phyloP scores from a whole-genome alignment of 2,113 vertebrate species.

The Diadophis punctatus region DNA sequence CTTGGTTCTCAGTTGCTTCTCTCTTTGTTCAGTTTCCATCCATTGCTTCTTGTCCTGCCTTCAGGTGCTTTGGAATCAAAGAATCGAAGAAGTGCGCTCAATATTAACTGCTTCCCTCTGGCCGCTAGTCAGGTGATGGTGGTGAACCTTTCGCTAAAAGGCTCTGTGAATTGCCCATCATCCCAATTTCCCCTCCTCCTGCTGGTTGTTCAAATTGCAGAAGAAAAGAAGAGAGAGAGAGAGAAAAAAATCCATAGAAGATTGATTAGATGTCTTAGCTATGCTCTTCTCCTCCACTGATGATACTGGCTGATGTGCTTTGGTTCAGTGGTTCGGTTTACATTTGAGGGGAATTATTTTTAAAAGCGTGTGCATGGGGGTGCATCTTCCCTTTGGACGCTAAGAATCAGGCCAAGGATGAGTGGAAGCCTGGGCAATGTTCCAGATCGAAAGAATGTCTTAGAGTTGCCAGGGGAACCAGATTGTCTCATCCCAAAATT shows the following conservation, averaged over 20 bases:
- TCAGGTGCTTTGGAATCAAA: background rate
- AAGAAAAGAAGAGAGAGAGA: constrained; percentile 30
- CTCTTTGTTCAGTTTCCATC: background rate
- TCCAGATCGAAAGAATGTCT: too few species aligned
- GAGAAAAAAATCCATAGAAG: constrained; percentile 40
- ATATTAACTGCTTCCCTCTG: background rate
- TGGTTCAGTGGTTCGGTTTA: background rate
- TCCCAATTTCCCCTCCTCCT: constrained; percentile 11
- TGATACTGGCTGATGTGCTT: constrained; percentile 42
- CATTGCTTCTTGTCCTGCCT: background rate
- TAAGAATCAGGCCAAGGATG: background rate
- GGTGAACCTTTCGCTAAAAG: constrained; percentile 18
- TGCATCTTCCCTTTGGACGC: background rate
- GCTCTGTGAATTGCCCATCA: background rate
- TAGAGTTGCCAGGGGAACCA: background rate
- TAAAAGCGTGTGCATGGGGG: background rate
- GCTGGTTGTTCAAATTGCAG: constrained; percentile 42
- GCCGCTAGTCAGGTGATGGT: background rate
- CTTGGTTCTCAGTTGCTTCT: background rate
- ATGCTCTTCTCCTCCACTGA: background rate
- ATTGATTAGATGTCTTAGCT: constrained; percentile 53
- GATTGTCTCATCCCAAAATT: background rate
- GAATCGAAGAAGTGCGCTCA: background rate
- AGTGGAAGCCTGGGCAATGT: background rate
- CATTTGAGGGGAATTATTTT: constrained; percentile 3